These are phyloP conservation scores for Spea multiplicata DNA, from an alignment of 2,113 vertebrate genomes.

Conservation along the genomic window DNA sequence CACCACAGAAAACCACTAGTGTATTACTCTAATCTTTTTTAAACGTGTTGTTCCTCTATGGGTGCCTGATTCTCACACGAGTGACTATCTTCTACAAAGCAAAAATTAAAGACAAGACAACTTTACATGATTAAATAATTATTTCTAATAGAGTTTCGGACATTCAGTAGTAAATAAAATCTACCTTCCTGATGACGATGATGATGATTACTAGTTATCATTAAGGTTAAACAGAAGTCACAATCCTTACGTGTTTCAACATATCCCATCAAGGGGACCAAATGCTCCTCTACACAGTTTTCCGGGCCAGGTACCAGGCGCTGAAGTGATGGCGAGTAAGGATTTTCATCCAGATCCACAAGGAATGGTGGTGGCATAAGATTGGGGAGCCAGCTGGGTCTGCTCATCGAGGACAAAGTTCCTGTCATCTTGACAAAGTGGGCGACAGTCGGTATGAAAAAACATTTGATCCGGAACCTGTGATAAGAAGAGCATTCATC, in stretches of 20 bases:
- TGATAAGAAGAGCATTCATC: not conserved
- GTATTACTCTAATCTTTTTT: too few relatives aligned
- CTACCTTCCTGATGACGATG: too few relatives aligned
- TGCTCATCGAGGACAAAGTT: slow-evolving; percentile 96
- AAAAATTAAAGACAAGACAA: too few relatives aligned
- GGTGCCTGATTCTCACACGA: too few relatives aligned
- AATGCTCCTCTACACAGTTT: slow-evolving; percentile 86
- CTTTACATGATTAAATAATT: too few relatives aligned
- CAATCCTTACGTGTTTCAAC: slow-evolving; percentile 87
- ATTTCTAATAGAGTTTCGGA: too few relatives aligned
- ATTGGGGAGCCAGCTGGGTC: slow-evolving; percentile 95
- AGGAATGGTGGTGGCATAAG: slow-evolving; percentile 97
- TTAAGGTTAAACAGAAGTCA: too few relatives aligned
- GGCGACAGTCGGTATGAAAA: slow-evolving; percentile 97
- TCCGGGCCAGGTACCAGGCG: slow-evolving; percentile 63
- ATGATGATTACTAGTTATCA: too few relatives aligned
- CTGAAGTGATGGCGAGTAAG: slow-evolving; percentile 89
- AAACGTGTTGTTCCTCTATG: too few relatives aligned
- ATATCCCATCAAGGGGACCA: slow-evolving; percentile 93
- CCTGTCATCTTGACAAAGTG: slow-evolving; percentile 88
- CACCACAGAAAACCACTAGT: too few relatives aligned
- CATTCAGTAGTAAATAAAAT: too few relatives aligned
- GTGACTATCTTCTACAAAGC: too few relatives aligned
- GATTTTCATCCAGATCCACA: slow-evolving; percentile 96
- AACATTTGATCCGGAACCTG: slow-evolving; percentile 99